Evolutionary conservation across 1,140 invertebrate species (phyloP).

Genomic region (Eupristina koningsbergeri): DNA sequence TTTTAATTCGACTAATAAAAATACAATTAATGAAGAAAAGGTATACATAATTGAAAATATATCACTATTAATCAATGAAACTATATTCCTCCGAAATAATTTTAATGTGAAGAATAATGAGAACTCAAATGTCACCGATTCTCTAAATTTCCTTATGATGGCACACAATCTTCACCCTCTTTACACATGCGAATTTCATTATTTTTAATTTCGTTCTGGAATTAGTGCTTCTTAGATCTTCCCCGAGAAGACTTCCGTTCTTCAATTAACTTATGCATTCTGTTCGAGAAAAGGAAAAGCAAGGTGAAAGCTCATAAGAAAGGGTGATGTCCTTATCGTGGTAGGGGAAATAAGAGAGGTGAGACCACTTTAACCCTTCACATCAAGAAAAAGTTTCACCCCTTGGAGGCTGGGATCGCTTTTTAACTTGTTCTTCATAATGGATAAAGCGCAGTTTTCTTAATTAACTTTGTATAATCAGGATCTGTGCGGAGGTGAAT

Average conservation of each 20-base stretch:
- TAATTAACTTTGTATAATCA: slow-evolving; percentile 48
- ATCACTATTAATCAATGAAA: too few relatives aligned
- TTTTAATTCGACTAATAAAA: background rate
- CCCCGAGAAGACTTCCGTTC: slow-evolving; percentile 6
- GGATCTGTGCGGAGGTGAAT: slow-evolving; percentile 22
- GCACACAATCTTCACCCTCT: background rate
- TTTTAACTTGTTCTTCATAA: slow-evolving; percentile 27
- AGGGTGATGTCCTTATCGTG: slow-evolving; percentile 46
- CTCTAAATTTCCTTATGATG: slow-evolving; percentile 5
- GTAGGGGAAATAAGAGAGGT: background rate
- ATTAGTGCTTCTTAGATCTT: slow-evolving; percentile 47
- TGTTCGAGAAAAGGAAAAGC: background rate
- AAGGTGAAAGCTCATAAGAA: slow-evolving; percentile 32
- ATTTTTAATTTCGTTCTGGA: slow-evolving; percentile 46
- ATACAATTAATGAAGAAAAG: too few relatives aligned
- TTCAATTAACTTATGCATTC: slow-evolving; percentile 44
- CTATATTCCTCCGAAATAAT: background rate
- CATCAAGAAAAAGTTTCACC: slow-evolving; percentile 26
- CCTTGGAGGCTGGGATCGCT: background rate
- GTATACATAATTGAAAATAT: too few relatives aligned
- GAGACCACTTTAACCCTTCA: background rate
- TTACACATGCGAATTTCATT: slow-evolving; percentile 33
- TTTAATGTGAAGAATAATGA: background rate
- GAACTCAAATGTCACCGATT: slow-evolving; percentile 32
- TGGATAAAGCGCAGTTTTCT: slow-evolving; percentile 49